A percentile compares a stretch with the other conserved stretches of the same genome.
phyloP scores from a whole-genome alignment of 2,888 invertebrate species.

The Polydesmus complanatus region DNA sequence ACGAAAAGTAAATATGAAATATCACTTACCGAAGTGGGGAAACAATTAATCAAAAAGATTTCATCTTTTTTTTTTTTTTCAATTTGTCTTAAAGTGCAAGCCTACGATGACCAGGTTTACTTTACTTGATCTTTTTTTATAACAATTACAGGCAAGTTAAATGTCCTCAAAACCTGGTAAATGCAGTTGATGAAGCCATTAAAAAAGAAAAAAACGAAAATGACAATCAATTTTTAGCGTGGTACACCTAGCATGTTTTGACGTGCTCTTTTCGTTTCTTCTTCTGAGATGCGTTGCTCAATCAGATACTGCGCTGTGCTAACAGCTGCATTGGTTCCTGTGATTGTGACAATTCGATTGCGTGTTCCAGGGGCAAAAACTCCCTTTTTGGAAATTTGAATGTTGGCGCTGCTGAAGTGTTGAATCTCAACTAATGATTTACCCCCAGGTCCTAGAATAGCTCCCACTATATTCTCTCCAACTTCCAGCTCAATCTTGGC shows the following conservation, averaged over 20 bases:
- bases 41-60: too few species aligned
- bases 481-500: constrained; percentile 71
- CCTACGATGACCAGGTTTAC: too few species aligned
- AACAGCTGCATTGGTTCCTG: constrained; percentile 76
- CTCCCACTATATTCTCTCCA: constrained; percentile 85
- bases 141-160: too few species aligned
- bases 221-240: constrained; percentile 17
- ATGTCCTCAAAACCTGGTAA: too few species aligned
- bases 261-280: constrained; percentile 85
- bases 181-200: too few species aligned
- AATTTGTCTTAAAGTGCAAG: too few species aligned
- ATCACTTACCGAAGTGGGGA: too few species aligned
- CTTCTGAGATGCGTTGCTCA: constrained; percentile 90
- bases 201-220: too few species aligned
- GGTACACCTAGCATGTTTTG: constrained; percentile 41
- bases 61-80: too few species aligned
- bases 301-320: constrained; percentile 85
- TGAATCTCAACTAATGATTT: constrained; percentile 94
- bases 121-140: too few species aligned
- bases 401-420: constrained; percentile 90
- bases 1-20: too few species aligned
- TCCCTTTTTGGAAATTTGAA: constrained; percentile 97
- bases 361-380: constrained; percentile 93
- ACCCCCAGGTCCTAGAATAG: constrained; percentile 92
- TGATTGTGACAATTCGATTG: constrained; percentile 92